These are phyloP conservation scores for Monopterus albus DNA, from an alignment of 2,113 vertebrate species.

Conservation along the genomic window DNA sequence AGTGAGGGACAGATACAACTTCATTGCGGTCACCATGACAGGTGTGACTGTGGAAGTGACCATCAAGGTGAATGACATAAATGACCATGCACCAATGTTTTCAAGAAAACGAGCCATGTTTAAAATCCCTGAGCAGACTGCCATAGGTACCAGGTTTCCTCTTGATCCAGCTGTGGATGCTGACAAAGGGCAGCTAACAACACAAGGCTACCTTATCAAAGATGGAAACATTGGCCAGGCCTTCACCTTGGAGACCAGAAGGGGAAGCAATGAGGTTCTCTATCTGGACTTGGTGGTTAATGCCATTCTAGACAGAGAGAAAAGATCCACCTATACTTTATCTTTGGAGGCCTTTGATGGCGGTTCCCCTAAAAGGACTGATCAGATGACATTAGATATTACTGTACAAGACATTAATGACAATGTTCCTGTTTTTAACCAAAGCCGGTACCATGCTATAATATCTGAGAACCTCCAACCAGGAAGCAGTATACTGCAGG, in stretches of 20 bases:
- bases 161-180: constrained; percentile 92
- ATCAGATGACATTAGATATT: constrained; percentile 90
- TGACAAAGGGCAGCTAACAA: constrained; percentile 89
- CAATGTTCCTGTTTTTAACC: constrained; percentile 96
- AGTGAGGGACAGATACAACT: constrained; percentile 91
- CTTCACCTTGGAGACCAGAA: constrained; percentile 91
- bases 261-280: constrained; percentile 87
- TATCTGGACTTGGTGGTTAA: constrained; percentile 91
- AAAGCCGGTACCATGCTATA: constrained; percentile 95
- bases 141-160: constrained; percentile 89
- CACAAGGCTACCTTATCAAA: constrained; percentile 93
- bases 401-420: constrained; percentile 94
- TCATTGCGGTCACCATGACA: constrained; percentile 95
- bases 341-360: constrained; percentile 94
- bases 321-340: constrained; percentile 87
- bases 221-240: constrained; percentile 90
- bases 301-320: constrained; percentile 90
- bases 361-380: constrained; percentile 88
- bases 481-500: constrained; percentile 93
- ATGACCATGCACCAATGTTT: constrained; percentile 92
- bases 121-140: constrained; percentile 92
- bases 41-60: constrained; percentile 94
- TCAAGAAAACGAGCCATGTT: constrained; percentile 82
- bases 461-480: constrained; percentile 94
- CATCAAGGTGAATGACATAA: constrained; percentile 94